Evolutionary conservation across 2,797 vertebrate species (phyloP).

Genomic region (Megalops cyprinoides): DNA sequence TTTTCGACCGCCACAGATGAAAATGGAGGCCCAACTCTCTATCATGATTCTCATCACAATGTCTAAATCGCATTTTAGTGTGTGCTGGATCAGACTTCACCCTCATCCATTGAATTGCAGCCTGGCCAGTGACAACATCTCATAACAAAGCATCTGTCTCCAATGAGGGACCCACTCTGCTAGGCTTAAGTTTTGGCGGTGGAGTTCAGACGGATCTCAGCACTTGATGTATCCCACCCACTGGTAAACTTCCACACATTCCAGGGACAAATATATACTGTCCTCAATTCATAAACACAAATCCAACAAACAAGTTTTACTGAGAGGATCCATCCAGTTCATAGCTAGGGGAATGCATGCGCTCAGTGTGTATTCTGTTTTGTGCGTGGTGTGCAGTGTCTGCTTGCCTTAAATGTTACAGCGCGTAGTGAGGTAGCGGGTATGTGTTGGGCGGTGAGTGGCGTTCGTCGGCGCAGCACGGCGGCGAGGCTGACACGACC

Average conservation of each 20-base stretch:
- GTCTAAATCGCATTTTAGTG: neutral
- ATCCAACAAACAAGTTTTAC: neutral
- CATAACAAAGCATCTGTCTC: neutral
- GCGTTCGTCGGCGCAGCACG: neutral
- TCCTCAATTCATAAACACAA: neutral
- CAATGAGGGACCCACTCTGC: too few relatives aligned
- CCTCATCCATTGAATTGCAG: neutral
- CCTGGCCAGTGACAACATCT: neutral
- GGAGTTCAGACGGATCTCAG: neutral
- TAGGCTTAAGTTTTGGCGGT: too few relatives aligned
- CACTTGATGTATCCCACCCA: neutral
- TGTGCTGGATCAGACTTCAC: neutral
- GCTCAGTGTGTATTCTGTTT: conserved; percentile 40
- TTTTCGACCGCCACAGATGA: neutral
- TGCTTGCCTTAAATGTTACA: neutral
- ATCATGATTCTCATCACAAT: neutral
- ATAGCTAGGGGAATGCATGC: conserved; percentile 26
- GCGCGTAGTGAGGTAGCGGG: neutral
- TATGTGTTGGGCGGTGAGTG: too few relatives aligned
- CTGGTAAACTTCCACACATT: neutral
- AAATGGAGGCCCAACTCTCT: neutral
- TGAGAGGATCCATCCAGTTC: neutral
- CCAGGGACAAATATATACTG: neutral
- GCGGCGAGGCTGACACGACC: neutral
- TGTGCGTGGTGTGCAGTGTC: conserved; percentile 16